Evolutionary conservation across 92 coral and sea anemone species (phyloP), one percentile per base, ranked within the genome.

Genomic region (Epizoanthus scotinus): DNA sequence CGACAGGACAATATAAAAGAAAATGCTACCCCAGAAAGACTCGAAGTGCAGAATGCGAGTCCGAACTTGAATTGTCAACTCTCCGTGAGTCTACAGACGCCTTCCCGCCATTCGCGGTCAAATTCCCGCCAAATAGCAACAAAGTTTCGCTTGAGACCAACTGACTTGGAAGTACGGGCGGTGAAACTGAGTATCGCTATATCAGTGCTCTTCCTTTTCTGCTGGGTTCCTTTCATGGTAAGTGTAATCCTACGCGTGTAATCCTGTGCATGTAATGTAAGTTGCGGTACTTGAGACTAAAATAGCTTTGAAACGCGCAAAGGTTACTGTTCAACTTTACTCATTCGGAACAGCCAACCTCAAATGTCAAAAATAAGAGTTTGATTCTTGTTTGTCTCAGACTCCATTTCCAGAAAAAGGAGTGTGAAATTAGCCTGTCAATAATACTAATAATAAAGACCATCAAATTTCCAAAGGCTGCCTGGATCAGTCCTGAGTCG

Each of bases 161-260:
- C 68, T 54, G 66, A 75, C 2, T 67, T 75, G 27, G 81, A 75
- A 31, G 68, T 75, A 13, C 81, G 68, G 61, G 81, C 81, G 40
- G 81, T 75, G 20, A 75, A 75, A 29, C 17, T 75, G 67, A 75
- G 81, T 40, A 59, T 75, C 5, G 81, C 68, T 9, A 57, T 75
- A 34, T 75, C 81, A 19, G 68, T 59, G 6, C 56, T 75, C 22
- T 75, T 75, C 26, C 81, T 75, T 38, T 21, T 40, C 40, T 75
- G 81, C 36, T 75, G 81, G 81, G 38, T 59, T 14, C 81, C 81
- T 4, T 75, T 75, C 21, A 75, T 75, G 81, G 81, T 75, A 58
- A 34, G 81, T 75, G n/a, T 17, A 25, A 0, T 44, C 9, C 10
- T 0, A 15, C 10, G 52, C 14, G 10, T 0, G 12, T 44, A 44